phyloP scores from a whole-genome alignment of 2,888 invertebrate species.

The Elaeidobius kamerunicus region DNA sequence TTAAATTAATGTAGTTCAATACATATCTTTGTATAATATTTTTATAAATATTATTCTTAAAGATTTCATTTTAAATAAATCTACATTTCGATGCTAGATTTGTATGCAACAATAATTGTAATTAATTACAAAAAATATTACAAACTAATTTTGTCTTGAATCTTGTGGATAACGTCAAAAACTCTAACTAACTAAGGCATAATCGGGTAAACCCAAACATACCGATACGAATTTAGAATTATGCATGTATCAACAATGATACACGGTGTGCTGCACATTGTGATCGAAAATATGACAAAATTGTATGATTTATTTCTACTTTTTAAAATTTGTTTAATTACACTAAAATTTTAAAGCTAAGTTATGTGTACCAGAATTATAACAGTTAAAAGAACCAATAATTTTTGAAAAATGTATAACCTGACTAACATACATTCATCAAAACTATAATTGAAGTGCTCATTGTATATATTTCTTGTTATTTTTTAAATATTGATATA shows the following conservation, averaged over 20 bases:
- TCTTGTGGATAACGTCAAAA: slow-evolving; percentile 1
- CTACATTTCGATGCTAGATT: slow-evolving; percentile 2
- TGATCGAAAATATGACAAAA: slow-evolving; percentile 19
- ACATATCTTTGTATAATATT: too few relatives aligned
- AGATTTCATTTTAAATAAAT: background rate
- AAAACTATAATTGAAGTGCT: too few relatives aligned
- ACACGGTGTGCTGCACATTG: slow-evolving; percentile 23
- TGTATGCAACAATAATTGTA: background rate
- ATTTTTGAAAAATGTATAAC: too few relatives aligned
- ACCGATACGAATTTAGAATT: slow-evolving; percentile 48
- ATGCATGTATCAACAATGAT: slow-evolving; percentile 41
- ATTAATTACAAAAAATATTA: background rate
- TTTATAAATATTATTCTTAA: slow-evolving; percentile 11
- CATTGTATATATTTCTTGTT: too few relatives aligned
- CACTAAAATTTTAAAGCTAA: slow-evolving; percentile 19
- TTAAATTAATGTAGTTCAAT: too few relatives aligned
- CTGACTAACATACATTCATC: too few relatives aligned
- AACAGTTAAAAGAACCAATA: background rate
- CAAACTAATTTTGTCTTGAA: background rate
- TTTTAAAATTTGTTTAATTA: slow-evolving; percentile 13
- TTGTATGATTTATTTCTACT: slow-evolving; percentile 7
- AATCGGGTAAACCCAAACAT: slow-evolving; percentile 39
- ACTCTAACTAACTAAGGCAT: slow-evolving; percentile 7
- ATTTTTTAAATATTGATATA: background rate
- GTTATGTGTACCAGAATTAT: slow-evolving; percentile 3